Base-by-base conservation (phyloP, 2,113 vertebrate genomes). In the Capreolus pygargus region DNA sequence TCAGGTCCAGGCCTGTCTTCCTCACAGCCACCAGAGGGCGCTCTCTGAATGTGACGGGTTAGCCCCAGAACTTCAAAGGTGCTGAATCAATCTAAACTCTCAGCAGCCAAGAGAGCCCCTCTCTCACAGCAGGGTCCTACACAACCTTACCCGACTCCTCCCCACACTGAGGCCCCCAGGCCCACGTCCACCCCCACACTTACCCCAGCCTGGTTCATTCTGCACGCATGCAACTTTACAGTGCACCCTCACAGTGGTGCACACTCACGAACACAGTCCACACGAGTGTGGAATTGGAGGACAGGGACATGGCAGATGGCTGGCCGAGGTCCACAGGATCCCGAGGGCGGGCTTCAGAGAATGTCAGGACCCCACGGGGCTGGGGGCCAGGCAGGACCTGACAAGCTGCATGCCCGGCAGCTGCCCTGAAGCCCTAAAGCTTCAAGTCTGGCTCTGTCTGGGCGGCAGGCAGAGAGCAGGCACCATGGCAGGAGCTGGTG, bases 1-100 rank as follows among this genome's bases (percentile, higher is more conserved):
- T 17, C 3, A 0, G 19, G 27, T 13, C 36, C 64, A 16, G 50
- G 70, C 43, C 13, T 19, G 1, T 47, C 64, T 81, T 61, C 70
- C 33, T 54, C 16, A 4, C 0, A 3, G 78, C 96, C 98, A 97
- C 95, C 89, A 98, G 97, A 91, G 95, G 96, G 97, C 19, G 1
- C 45, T 8, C 84, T 84, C 36, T 7, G 78, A 45, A 7, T 0
- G 1, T 0, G 4, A 10, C 0, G 0, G 14, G 45, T 25, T 25
- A 13, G 19, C 33, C 50, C n/a, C 5, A 2, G n/a, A 60, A 10
- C 47, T 47, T 54, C 36, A 33, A 64, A 39, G 33, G 5, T 6
- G 2, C 33, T 1, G 50, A 76, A 45, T 28, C 23, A 28, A 64
- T 2, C 19, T 78, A 43, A 28, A 4, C 7, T 30, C 36, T 43